Evolutionary conservation across 2,888 invertebrate species (phyloP).

Genomic region (Sthenelais limicola): DNA sequence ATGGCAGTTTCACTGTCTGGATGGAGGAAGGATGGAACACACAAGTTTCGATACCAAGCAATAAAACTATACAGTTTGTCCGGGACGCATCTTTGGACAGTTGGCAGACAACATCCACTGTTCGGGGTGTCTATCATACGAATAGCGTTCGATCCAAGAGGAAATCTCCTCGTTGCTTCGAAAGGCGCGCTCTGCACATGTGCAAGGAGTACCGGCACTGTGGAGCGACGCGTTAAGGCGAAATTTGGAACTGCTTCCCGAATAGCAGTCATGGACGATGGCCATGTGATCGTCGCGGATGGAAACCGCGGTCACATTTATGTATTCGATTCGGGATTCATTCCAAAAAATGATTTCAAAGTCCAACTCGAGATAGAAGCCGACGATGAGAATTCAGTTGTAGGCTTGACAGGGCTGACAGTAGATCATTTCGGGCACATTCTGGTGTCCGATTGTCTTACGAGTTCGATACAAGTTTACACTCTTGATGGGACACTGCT

Average conservation of each 20-base stretch:
- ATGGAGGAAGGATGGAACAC: slow-evolving; percentile 16
- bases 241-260: slow-evolving; percentile 13
- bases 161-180: slow-evolving; percentile 19
- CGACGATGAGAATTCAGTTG: neutral
- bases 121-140: slow-evolving; percentile 24
- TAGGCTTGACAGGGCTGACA: slow-evolving; percentile 28
- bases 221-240: slow-evolving; percentile 9
- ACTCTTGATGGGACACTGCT: slow-evolving; percentile 31
- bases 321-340: slow-evolving; percentile 18
- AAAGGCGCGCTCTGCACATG: slow-evolving; percentile 16
- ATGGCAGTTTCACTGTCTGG: slow-evolving; percentile 29
- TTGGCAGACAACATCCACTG: slow-evolving; percentile 22
- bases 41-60: slow-evolving; percentile 34
- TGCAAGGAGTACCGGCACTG: slow-evolving; percentile 1
- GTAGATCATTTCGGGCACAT: slow-evolving; percentile 33
- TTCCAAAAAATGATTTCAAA: neutral
- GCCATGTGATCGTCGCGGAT: slow-evolving; percentile 33
- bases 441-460: slow-evolving; percentile 36
- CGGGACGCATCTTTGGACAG: slow-evolving; percentile 21
- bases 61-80: slow-evolving; percentile 20
- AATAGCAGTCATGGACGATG: slow-evolving; percentile 14
- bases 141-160: slow-evolving; percentile 33
- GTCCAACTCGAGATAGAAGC: neutral
- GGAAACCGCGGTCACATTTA: slow-evolving; percentile 18
- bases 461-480: slow-evolving; percentile 25